Conservation (phyloP, 2,888 invertebrate species). For the Apamea sordens region DNA sequence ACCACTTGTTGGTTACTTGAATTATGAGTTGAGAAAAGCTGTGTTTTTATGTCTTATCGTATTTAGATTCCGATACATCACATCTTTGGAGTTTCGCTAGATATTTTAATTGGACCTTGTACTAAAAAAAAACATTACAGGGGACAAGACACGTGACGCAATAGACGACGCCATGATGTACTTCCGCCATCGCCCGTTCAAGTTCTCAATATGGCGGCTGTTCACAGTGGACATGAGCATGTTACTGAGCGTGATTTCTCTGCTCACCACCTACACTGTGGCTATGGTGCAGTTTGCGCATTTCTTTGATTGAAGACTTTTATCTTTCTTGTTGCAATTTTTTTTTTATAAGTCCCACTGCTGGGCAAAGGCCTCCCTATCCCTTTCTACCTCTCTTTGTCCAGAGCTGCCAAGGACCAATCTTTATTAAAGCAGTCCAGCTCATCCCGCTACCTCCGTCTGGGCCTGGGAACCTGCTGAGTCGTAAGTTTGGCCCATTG, state of each 20-base stretch:
- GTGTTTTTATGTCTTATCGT: no score
- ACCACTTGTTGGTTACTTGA: no score
- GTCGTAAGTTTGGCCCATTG: no score
- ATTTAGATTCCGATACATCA: no score
- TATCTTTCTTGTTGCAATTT: background rate
- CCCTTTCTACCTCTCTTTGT: background rate
- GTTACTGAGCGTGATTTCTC: slow-evolving; percentile 16
- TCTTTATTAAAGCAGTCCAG: no score
- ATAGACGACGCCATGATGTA: slow-evolving; percentile 9
- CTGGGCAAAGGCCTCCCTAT: no score
- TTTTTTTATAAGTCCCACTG: background rate
- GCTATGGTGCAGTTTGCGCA: slow-evolving; percentile 39
- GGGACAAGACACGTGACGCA: background rate
- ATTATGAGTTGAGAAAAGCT: no score
- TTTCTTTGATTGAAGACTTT: slow-evolving; percentile 18
- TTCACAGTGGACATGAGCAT: slow-evolving; percentile 15
- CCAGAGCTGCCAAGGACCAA: background rate
- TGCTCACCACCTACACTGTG: slow-evolving; percentile 13
- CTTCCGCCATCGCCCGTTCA: slow-evolving; percentile 27
- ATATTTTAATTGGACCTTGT: background rate
- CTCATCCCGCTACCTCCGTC: no score
- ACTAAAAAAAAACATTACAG: slow-evolving; percentile 17
- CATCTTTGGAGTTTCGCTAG: no score
- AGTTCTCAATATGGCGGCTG: slow-evolving; percentile 39
- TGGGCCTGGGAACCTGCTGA: no score